Percentiles rank a stretch among this genome's conserved stretches.
These are phyloP conservation scores for Odontomachus brunneus DNA, from an alignment of 1,140 invertebrate genomes.

Conservation along the genomic window DNA sequence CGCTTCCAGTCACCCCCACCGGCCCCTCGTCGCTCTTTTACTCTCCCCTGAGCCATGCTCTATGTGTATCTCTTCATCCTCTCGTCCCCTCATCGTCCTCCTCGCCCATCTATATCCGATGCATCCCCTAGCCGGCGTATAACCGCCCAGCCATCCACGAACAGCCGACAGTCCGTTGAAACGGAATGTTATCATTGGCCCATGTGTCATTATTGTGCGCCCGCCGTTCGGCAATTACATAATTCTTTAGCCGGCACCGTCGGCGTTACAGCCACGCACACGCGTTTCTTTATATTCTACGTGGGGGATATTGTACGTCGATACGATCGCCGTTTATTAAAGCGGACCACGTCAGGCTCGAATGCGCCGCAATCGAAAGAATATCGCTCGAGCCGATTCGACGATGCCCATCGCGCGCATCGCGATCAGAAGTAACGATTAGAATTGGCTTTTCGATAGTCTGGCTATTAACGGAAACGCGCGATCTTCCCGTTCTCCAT, in stretches of 20 bases:
- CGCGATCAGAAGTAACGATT: constrained; percentile 45
- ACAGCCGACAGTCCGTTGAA: constrained; percentile 66
- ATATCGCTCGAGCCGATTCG: constrained; percentile 21
- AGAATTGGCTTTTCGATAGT: constrained; percentile 21
- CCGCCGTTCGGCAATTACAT: constrained; percentile 76
- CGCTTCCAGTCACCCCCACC: constrained; percentile 68
- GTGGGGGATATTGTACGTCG: constrained; percentile 40
- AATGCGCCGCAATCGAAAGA: constrained; percentile 41
- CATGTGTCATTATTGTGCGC: constrained; percentile 80
- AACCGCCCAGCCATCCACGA: constrained; percentile 45
- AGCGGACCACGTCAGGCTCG: constrained; percentile 5
- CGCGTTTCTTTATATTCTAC: constrained; percentile 58
- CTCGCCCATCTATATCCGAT: background rate
- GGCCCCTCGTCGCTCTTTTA: constrained; percentile 57
- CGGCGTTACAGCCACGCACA: constrained; percentile 37
- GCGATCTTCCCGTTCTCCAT: background rate
- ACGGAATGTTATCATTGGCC: constrained; percentile 81
- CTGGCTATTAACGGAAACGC: constrained; percentile 2
- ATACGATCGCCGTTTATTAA: constrained; percentile 67
- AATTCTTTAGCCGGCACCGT: constrained; percentile 75
- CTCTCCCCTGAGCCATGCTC: constrained; percentile 9
- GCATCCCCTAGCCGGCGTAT: constrained; percentile 39
- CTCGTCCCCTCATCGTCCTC: constrained; percentile 3
- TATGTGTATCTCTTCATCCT: constrained; percentile 8
- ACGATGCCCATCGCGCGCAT: background rate